phyloP scores from a whole-genome alignment of 1,140 invertebrate genomes.

The Leptoteleia sp. region DNA sequence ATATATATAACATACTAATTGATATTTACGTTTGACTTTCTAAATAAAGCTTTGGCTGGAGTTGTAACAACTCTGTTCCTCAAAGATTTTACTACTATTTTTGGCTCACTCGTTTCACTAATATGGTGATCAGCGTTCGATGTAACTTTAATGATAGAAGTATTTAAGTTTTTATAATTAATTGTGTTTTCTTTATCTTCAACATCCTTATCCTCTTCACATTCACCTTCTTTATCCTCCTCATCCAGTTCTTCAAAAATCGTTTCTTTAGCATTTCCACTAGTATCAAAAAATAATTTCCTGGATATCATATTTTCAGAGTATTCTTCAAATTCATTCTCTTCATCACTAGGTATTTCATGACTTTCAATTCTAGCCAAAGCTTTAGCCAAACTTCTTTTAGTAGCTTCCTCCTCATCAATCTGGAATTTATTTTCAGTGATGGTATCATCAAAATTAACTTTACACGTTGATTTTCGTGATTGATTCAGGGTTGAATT shows the following conservation, averaged over 20 bases:
- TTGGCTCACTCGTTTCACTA: background rate
- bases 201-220: slow-evolving; percentile 20
- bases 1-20: no score
- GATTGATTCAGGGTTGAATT: slow-evolving; percentile 22
- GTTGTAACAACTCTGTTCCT: slow-evolving; percentile 36
- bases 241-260: slow-evolving; percentile 7
- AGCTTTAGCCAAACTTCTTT: no score
- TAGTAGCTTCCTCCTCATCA: no score
- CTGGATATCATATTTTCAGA: no score
- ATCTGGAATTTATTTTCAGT: no score
- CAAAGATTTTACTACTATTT: slow-evolving; percentile 14
- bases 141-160: background rate
- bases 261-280: background rate
- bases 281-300: no score
- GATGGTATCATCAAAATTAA: slow-evolving; percentile 21
- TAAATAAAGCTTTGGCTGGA: slow-evolving; percentile 17
- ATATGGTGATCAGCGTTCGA: background rate
- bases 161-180: background rate
- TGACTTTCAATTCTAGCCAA: no score
- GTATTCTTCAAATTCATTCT: no score
- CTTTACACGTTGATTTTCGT: slow-evolving; percentile 57
- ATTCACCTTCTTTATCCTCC: slow-evolving; percentile 24
- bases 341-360: no score
- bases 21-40: slow-evolving; percentile 20
- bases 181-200: background rate